These are phyloP conservation scores for Cladopsammia gracilis DNA, from an alignment of 64 coral and sea anemone species.

Conservation along the genomic window DNA sequence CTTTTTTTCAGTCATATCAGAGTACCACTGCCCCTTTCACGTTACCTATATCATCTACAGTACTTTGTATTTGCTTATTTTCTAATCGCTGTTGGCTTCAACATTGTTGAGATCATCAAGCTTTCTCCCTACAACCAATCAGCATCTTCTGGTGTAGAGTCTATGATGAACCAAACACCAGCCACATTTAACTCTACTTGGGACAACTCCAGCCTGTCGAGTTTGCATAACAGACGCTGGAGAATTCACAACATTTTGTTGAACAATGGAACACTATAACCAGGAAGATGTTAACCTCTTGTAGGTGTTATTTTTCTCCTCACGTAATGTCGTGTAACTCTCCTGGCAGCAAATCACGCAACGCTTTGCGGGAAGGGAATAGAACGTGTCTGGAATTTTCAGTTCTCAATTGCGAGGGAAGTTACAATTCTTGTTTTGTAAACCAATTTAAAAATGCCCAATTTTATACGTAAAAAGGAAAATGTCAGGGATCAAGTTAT, in stretches of 20 bases:
- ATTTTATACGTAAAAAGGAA: no score
- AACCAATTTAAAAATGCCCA: no score
- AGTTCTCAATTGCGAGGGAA: no score
- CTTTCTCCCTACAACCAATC: neutral
- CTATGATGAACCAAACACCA: neutral
- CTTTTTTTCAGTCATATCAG: conserved; percentile 39
- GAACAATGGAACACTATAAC: neutral
- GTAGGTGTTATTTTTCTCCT: no score
- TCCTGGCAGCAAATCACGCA: no score
- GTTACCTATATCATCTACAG: conserved; percentile 8
- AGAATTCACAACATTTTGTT: neutral
- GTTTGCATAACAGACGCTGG: conserved; percentile 54
- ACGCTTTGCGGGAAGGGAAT: no score
- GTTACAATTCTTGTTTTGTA: no score
- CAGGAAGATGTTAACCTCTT: no score
- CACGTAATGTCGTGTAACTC: no score
- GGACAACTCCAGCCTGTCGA: neutral
- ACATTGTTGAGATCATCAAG: conserved; percentile 19
- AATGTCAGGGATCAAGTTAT: no score
- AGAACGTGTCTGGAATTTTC: no score
- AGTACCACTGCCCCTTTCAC: conserved; percentile 25
- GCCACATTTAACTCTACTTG: neutral
- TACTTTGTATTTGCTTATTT: conserved; percentile 42
- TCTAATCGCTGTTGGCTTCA: conserved; percentile 36
- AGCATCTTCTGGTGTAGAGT: neutral